These are phyloP conservation scores for Centrocercus urophasianus DNA, from an alignment of 2,113 vertebrate genomes.

Conservation along the genomic window DNA sequence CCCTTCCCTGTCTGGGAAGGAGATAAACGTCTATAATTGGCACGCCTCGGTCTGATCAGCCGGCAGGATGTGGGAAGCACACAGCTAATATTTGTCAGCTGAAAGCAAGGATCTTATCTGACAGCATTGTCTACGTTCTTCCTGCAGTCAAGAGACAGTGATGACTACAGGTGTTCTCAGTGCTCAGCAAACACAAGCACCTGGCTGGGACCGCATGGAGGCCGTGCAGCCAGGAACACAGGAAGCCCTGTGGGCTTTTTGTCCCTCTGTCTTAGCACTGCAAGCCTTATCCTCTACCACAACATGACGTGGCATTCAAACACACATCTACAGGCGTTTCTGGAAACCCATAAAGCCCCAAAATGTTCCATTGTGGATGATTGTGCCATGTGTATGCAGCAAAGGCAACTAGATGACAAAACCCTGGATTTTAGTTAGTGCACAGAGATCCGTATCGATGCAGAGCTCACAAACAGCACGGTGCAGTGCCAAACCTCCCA, in stretches of 20 bases:
- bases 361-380: background rate
- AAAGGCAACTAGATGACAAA: background rate
- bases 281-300: background rate
- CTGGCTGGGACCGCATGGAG: background rate
- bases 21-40: background rate
- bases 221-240: fast-evolving
- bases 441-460: background rate
- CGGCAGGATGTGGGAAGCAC: background rate
- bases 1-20: background rate
- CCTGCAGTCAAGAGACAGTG: background rate
- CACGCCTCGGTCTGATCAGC: background rate
- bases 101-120: constrained; percentile 13
- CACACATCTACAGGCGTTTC: background rate
- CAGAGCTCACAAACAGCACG: background rate
- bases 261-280: fast-evolving
- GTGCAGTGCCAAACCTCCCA: background rate
- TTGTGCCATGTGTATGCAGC: background rate
- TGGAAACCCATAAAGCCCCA: background rate
- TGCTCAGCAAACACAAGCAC: background rate
- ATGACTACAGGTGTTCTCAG: background rate
- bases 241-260: background rate
- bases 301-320: background rate
- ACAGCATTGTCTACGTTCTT: background rate
- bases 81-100: background rate
- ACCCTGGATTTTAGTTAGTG: background rate